A percentile compares a stretch with the other conserved stretches of the same genome.
These are phyloP conservation scores for Nothura maculosa DNA, from an alignment of 2,797 vertebrate genomes.

Conservation along the genomic window DNA sequence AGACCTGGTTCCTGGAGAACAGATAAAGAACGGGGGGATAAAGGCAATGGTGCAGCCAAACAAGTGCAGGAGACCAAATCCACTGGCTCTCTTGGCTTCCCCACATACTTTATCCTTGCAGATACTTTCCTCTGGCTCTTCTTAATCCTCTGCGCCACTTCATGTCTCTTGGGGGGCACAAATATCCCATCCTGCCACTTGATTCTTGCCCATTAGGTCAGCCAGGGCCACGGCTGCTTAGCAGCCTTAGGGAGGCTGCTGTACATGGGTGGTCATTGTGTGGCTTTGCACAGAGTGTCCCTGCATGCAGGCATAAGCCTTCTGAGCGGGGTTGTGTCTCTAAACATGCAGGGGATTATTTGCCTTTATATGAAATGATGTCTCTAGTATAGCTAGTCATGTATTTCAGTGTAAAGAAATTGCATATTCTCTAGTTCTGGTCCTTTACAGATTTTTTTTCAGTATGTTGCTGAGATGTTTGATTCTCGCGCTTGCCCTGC, in stretches of 20 bases:
- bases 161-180: background rate
- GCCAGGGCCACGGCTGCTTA: background rate
- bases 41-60: background rate
- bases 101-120: background rate
- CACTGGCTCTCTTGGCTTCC: background rate
- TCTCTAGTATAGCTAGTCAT: background rate
- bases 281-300: background rate
- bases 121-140: background rate
- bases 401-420: background rate
- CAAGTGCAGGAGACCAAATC: background rate
- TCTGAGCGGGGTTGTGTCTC: background rate
- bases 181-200: background rate
- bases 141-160: background rate
- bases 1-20: fast-evolving
- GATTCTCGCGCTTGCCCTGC: background rate
- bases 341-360: background rate
- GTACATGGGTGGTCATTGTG: background rate
- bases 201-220: background rate
- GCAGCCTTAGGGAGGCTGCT: background rate
- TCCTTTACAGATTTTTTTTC: background rate
- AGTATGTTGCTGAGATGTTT: background rate
- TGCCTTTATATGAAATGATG: background rate
- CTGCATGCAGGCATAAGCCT: background rate
- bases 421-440: background rate
- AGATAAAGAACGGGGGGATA: background rate